phyloP scores from a whole-genome alignment of 2,888 invertebrate species.

The Aporophyla nigra region DNA sequence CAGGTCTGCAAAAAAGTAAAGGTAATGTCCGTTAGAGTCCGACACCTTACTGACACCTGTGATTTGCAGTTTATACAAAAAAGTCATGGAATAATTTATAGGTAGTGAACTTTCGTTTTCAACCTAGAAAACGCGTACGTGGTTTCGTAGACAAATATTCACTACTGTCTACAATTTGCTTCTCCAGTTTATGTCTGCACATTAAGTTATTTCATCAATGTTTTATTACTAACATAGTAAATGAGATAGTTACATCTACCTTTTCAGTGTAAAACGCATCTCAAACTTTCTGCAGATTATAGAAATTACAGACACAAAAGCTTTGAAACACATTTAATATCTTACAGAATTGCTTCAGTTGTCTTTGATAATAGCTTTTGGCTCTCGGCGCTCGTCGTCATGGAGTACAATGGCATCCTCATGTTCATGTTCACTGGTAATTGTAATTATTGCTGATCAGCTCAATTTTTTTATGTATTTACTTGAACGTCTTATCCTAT shows the following conservation, averaged over 20 bases:
- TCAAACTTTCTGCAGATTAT: slow-evolving; percentile 32
- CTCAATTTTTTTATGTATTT: slow-evolving; percentile 26
- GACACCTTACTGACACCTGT: slow-evolving; percentile 59
- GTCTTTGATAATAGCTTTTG: slow-evolving; percentile 63
- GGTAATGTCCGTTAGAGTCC: slow-evolving; percentile 59
- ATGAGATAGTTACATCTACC: slow-evolving; percentile 3
- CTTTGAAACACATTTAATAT: slow-evolving; percentile 62
- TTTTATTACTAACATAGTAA: slow-evolving; percentile 31
- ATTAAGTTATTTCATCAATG: slow-evolving; percentile 4
- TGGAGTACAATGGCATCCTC: slow-evolving; percentile 27
- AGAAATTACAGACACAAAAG: slow-evolving; percentile 46
- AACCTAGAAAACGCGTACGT: slow-evolving; percentile 45
- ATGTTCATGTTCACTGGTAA: slow-evolving; percentile 20
- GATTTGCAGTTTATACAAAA: slow-evolving; percentile 44
- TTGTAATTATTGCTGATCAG: slow-evolving; percentile 40
- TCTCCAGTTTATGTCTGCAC: slow-evolving; percentile 1
- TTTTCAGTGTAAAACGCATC: slow-evolving; percentile 36
- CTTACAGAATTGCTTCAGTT: slow-evolving; percentile 61
- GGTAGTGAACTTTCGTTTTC: slow-evolving; percentile 43
- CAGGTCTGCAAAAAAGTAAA: slow-evolving; percentile 34
- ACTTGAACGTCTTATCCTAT: background rate
- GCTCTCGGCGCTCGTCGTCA: slow-evolving; percentile 32
- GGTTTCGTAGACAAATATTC: slow-evolving; percentile 3
- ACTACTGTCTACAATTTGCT: background rate
- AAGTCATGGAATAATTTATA: slow-evolving; percentile 47